Percentiles rank a stretch among this genome's conserved stretches.
Evolutionary conservation across 2,888 invertebrate species (phyloP).

Genomic region (Entomobrya proxima): DNA sequence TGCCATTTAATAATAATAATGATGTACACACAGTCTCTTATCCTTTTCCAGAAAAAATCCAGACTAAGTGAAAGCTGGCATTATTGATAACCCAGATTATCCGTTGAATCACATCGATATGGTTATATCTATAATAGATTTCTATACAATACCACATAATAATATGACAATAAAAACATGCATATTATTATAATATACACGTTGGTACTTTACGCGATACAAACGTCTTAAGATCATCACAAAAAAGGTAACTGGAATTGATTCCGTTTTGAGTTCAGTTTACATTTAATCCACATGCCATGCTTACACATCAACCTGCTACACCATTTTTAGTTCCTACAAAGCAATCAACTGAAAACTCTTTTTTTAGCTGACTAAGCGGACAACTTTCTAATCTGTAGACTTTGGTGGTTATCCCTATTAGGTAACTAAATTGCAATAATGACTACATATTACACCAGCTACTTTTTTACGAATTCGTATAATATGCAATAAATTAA

Average conservation of each 20-base stretch:
- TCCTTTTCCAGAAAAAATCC: slow-evolving; percentile 5
- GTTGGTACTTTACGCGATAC: neutral
- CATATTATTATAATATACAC: slow-evolving; percentile 1
- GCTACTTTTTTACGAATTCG: no score
- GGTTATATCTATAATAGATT: neutral
- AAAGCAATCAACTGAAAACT: neutral
- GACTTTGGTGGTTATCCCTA: no score
- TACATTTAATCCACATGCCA: neutral
- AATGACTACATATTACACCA: no score
- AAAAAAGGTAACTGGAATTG: slow-evolving; percentile 54
- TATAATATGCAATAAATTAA: slow-evolving; percentile 7
- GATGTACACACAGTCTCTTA: slow-evolving; percentile 47
- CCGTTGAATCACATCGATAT: slow-evolving; percentile 45
- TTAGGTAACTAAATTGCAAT: no score
- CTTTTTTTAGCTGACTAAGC: no score
- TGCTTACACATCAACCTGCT: neutral
- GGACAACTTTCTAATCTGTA: no score
- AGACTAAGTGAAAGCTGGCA: neutral
- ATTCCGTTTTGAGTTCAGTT: slow-evolving; percentile 33
- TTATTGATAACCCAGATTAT: slow-evolving; percentile 35
- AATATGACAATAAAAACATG: neutral
- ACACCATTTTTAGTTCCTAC: no score
- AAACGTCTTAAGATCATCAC: slow-evolving; percentile 55
- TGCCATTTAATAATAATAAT: neutral
- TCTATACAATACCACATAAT: neutral